These are phyloP conservation scores for Acromyrmex heyeri DNA, from an alignment of 1,140 invertebrate genomes.

Conservation along the genomic window DNA sequence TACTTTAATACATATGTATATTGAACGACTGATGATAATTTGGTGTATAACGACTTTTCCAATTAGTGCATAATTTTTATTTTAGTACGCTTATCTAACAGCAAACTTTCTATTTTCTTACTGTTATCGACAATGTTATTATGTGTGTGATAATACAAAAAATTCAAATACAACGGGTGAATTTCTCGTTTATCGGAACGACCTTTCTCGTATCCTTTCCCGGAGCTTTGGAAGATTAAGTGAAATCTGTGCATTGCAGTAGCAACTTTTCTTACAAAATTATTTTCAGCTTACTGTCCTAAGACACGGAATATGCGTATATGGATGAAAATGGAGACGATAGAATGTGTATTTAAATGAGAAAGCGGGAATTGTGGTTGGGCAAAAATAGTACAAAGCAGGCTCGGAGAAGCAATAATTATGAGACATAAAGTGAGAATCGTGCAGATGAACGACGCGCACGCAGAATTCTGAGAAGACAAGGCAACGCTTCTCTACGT, in stretches of 20 bases:
- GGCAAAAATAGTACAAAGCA: conserved; percentile 72
- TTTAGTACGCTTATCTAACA: neutral
- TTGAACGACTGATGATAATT: too few species aligned
- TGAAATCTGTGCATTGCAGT: neutral
- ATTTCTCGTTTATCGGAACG: neutral
- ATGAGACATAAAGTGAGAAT: conserved; percentile 85
- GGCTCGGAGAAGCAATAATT: conserved; percentile 83
- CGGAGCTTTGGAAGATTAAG: conserved; percentile 10
- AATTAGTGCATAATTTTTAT: conserved; percentile 2
- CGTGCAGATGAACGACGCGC: conserved; percentile 65
- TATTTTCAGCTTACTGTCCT: conserved; percentile 8
- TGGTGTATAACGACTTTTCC: neutral
- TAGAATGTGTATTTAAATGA: neutral
- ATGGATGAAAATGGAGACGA: neutral
- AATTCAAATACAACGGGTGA: neutral
- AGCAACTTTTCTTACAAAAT: neutral
- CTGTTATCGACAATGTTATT: neutral
- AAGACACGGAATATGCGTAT: neutral
- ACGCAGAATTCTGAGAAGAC: conserved; percentile 74
- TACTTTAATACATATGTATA: too few species aligned
- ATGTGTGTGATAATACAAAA: neutral
- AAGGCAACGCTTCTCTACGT: conserved; percentile 63
- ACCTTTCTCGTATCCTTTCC: neutral
- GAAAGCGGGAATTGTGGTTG: conserved; percentile 17
- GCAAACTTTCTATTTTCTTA: neutral